These are phyloP conservation scores for Unio delphinus DNA, from an alignment of 2,888 invertebrate species.

Conservation along the genomic window DNA sequence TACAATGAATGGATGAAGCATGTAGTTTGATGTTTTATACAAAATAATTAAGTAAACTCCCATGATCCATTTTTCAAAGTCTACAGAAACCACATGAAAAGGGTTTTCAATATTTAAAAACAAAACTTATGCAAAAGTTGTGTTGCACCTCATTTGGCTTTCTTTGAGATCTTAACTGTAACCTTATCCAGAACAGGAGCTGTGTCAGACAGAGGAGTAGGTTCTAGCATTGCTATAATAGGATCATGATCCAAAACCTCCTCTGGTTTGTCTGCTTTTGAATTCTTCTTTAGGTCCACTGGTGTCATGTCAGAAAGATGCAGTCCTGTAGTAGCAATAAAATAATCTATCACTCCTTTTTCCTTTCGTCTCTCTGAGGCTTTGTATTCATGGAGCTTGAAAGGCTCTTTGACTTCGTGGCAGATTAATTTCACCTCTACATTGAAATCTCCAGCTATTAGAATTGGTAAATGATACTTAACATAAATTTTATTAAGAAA, in stretches of 20 bases:
- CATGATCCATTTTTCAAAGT: no score
- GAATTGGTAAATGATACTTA: constrained; percentile 20
- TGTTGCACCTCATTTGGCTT: no score
- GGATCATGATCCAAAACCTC: constrained; percentile 23
- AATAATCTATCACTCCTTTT: constrained; percentile 17
- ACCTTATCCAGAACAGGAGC: no score
- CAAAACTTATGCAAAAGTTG: no score
- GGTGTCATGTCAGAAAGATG: constrained; percentile 11
- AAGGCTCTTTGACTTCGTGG: constrained; percentile 14
- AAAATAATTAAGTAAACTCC: no score
- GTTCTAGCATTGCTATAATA: background rate
- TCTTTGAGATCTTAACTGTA: no score
- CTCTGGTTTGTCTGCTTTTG: constrained; percentile 10
- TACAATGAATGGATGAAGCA: no score
- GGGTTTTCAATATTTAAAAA: no score
- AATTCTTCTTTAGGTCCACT: constrained; percentile 14
- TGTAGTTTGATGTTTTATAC: no score
- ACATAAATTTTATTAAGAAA: constrained; percentile 19
- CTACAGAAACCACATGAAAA: no score
- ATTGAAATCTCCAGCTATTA: constrained; percentile 26
- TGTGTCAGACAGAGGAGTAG: no score
- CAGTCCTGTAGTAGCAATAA: constrained; percentile 19
- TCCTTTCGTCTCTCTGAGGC: constrained; percentile 18
- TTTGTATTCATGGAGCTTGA: constrained; percentile 18
- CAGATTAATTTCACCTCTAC: constrained; percentile 17